These are phyloP conservation scores for Puma concolor DNA, from an alignment of 2,113 vertebrate species.

Conservation along the genomic window DNA sequence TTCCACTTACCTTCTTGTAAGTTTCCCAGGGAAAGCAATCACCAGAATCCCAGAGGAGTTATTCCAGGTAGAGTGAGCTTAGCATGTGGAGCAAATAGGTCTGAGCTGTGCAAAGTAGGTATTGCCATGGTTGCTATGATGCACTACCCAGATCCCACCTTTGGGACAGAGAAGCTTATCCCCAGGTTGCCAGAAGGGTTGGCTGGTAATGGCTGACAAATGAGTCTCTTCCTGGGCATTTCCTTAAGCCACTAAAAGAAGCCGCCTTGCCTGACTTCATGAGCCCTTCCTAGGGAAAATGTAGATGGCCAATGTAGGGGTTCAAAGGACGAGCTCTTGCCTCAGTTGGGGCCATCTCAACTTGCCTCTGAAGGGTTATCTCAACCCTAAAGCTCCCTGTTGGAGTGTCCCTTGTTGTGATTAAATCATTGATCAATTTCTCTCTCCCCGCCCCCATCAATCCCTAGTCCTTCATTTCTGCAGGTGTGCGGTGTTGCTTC, in stretches of 20 bases:
- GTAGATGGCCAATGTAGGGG: neutral
- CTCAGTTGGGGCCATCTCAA: neutral
- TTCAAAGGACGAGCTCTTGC: neutral
- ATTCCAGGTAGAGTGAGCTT: neutral
- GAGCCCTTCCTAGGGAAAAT: neutral
- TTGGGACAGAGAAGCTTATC: neutral
- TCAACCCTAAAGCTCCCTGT: neutral
- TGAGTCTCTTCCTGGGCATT: neutral
- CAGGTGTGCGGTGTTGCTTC: neutral
- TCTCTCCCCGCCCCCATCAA: neutral
- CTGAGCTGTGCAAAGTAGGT: neutral
- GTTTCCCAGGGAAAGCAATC: slow-evolving; percentile 1
- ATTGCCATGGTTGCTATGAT: neutral
- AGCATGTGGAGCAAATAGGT: neutral
- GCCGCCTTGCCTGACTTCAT: neutral
- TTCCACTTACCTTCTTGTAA: neutral
- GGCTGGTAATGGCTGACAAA: neutral
- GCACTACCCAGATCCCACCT: neutral
- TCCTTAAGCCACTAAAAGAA: neutral
- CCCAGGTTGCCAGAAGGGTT: neutral
- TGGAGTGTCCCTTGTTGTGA: neutral
- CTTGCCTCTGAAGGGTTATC: neutral
- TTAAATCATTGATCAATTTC: neutral
- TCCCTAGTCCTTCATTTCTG: neutral
- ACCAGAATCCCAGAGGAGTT: neutral